These are phyloP conservation scores for Silurus aristotelis DNA, from an alignment of 2,797 vertebrate genomes.

Conservation along the genomic window DNA sequence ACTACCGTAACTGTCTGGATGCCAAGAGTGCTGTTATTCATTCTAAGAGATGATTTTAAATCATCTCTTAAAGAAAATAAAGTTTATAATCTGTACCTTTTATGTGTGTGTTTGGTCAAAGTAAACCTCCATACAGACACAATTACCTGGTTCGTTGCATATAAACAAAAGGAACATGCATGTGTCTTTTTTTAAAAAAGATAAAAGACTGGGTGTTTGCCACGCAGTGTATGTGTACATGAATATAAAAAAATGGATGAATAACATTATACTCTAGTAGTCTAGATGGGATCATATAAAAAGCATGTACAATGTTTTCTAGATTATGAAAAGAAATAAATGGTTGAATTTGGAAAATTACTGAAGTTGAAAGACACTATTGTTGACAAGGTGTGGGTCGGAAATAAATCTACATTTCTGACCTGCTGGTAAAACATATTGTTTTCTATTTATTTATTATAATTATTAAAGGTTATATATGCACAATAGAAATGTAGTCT, in stretches of 20 bases:
- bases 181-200: too few relatives aligned
- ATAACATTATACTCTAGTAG: background rate
- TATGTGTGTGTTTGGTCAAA: too few relatives aligned
- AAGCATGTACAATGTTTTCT: background rate
- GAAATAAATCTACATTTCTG: background rate
- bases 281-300: background rate
- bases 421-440: background rate
- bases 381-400: background rate
- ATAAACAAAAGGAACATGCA: too few relatives aligned
- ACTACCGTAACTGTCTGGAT: too few relatives aligned
- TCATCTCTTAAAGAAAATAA: too few relatives aligned
- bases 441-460: too few relatives aligned
- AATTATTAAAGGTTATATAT: background rate
- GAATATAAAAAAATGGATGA: background rate
- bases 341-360: background rate
- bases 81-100: too few relatives aligned
- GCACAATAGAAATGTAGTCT: background rate
- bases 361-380: background rate
- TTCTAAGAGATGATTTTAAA: too few relatives aligned
- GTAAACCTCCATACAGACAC: too few relatives aligned
- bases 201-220: background rate
- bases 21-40: too few relatives aligned
- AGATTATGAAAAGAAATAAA: background rate
- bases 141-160: too few relatives aligned
- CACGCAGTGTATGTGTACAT: background rate